Evolutionary conservation across 2,888 invertebrate genomes (phyloP).

Genomic region (Cephus pulcher): DNA sequence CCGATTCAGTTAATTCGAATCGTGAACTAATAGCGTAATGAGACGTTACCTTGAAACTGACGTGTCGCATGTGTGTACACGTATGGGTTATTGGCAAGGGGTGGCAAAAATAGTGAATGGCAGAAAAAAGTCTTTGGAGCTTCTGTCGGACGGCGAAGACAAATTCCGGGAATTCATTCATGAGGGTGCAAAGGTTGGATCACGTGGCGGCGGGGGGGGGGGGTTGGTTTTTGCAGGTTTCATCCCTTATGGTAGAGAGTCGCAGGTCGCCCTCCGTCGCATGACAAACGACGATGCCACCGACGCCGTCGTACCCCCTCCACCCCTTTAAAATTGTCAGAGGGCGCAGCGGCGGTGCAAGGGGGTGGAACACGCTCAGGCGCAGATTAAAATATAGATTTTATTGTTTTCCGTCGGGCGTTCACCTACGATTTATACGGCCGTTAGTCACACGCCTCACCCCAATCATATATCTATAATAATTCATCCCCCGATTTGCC

Average conservation of each 20-base stretch:
- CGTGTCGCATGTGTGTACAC: neutral
- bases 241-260: conserved; percentile 29
- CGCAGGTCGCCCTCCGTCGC: conserved; percentile 25
- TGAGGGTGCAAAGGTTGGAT: conserved; percentile 29
- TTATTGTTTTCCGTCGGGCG: conserved; percentile 58
- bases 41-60: neutral
- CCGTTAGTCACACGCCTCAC: conserved; percentile 51
- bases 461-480: conserved; percentile 43
- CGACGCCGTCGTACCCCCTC: conserved; percentile 15
- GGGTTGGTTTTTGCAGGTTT: conserved; percentile 45
- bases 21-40: neutral
- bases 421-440: conserved; percentile 52
- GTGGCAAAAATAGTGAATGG: neutral
- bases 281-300: conserved; percentile 54
- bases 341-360: conserved; percentile 22
- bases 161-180: conserved; percentile 44
- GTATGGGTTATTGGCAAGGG: neutral
- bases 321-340: conserved; percentile 24
- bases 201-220: conserved; percentile 22
- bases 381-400: conserved; percentile 63
- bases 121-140: conserved; percentile 1
- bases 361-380: conserved; percentile 31
- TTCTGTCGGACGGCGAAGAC: conserved; percentile 20
- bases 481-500: conserved; percentile 17
- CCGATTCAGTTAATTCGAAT: neutral